These are phyloP conservation scores for Cyrtorhinus lividipennis DNA, from an alignment of 1,140 invertebrate genomes.

Conservation along the genomic window DNA sequence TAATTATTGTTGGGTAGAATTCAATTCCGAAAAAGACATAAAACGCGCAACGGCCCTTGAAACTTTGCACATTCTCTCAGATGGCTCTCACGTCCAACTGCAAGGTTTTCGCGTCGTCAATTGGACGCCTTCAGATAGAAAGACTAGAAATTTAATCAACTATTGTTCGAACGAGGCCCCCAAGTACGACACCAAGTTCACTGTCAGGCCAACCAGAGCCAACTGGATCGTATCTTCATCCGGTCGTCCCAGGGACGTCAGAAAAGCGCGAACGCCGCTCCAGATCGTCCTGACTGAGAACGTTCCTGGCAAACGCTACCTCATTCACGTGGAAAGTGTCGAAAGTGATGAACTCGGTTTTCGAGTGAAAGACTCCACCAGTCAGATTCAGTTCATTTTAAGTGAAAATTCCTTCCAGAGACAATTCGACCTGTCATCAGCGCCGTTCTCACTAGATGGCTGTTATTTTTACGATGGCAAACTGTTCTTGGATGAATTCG, in stretches of 20 bases:
- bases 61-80: background rate
- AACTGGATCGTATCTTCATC: background rate
- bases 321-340: background rate
- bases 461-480: background rate
- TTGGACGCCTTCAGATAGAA: background rate
- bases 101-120: background rate
- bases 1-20: background rate
- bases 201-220: background rate
- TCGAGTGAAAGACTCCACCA: background rate
- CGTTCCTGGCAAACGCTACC: background rate
- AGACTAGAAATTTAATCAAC: background rate
- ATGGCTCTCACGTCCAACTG: background rate
- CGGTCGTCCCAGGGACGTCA: background rate
- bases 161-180: background rate
- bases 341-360: background rate
- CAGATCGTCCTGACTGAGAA: background rate
- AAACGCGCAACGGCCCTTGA: background rate
- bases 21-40: background rate
- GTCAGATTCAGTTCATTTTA: background rate
- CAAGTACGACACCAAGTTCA: background rate
- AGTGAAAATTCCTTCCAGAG: background rate
- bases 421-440: background rate
- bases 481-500: background rate
- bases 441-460: background rate
- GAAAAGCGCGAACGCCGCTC: background rate